phyloP scores from a whole-genome alignment of 2,888 invertebrate genomes.

The Plebejus argus region DNA sequence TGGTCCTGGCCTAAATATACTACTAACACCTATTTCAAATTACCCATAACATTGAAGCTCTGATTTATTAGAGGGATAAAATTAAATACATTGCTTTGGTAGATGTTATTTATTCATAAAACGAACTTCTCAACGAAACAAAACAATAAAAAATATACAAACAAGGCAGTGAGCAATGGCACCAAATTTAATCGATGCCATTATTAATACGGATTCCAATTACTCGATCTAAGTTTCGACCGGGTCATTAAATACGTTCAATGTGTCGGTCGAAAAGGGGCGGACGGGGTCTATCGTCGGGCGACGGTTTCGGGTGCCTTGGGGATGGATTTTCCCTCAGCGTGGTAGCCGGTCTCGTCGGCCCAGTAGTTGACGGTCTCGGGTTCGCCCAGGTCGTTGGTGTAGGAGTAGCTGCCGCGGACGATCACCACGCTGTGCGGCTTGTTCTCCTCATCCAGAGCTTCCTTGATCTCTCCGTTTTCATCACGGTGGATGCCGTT shows the following conservation, averaged over 20 bases:
- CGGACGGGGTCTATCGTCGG: conserved; percentile 44
- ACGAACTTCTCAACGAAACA: conserved; percentile 49
- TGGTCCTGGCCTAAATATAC: too few relatives aligned
- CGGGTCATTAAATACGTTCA: conserved; percentile 35
- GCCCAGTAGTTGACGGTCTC: conserved; percentile 78
- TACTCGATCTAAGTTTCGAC: conserved; percentile 22
- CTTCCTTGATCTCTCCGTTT: conserved; percentile 63
- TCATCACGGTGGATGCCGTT: conserved; percentile 79
- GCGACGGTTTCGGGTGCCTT: conserved; percentile 51
- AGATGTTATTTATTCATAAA: conserved; percentile 46
- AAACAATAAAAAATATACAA: conserved; percentile 57
- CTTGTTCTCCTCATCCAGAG: conserved; percentile 79
- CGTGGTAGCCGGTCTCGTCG: conserved; percentile 83
- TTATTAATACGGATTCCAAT: conserved; percentile 37
- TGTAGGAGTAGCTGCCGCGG: conserved; percentile 81
- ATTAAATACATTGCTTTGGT: conserved; percentile 34
- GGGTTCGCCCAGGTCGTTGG: conserved; percentile 75
- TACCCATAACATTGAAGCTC: too few relatives aligned
- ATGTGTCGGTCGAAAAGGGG: conserved; percentile 41
- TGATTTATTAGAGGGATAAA: not conserved
- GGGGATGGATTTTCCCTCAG: conserved; percentile 82
- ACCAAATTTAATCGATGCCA: conserved; percentile 37
- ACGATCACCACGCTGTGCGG: conserved; percentile 78
- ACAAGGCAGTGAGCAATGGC: conserved; percentile 58
- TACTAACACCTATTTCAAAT: too few relatives aligned